Base-by-base conservation (phyloP, 2,888 invertebrate genomes). In the Mythimna pallens region DNA sequence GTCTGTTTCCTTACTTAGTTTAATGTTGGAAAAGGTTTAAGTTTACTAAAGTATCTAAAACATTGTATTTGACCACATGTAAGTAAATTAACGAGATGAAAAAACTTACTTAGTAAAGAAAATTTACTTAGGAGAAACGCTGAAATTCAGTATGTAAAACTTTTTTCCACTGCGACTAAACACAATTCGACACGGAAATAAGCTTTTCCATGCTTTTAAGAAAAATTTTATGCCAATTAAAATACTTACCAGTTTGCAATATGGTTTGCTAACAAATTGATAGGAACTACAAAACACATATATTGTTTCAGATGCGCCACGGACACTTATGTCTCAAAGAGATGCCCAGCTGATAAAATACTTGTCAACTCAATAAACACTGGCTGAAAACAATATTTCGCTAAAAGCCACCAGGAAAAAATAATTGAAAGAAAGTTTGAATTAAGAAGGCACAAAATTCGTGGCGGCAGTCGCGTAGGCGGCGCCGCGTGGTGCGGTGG, bases 401-500 rank as follows among this genome's bases (percentile, higher is more conserved):
- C 73, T 68, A 55, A 70, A 73, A 82, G 58, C 63, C 54, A 76
- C 62, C 25, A 74, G 71, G 64, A 76, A 70, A 78, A 88, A 79
- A 52, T 8, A 65, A 67, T 40, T 50, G 2, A 63, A 69, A 43
- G 14, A 43, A 58, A 77, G 6, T 76, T 82, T 68, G 34, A 70
- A 80, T 80, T 86, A 86, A 88, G 81, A 75, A 87, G 73, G 79
- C 70, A 77, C 50, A 82, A 70, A 57, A 74, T 87, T 83, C 34
- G 86, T 82, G 68, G 92, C 89, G 92, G 92, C 90, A 88, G 92
- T 93, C 91, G 93, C 92, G 88, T 66, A 89, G 86, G 92, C 92
- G 93, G 91, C 91, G 91, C 91, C 91, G 92, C 91, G 86, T 81
- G 85, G 90, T 83, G 84, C 88, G 91, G 95, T 89, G 87, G 94